Conservation (phyloP, 1,140 invertebrate species). For the Atta cephalotes region DNA sequence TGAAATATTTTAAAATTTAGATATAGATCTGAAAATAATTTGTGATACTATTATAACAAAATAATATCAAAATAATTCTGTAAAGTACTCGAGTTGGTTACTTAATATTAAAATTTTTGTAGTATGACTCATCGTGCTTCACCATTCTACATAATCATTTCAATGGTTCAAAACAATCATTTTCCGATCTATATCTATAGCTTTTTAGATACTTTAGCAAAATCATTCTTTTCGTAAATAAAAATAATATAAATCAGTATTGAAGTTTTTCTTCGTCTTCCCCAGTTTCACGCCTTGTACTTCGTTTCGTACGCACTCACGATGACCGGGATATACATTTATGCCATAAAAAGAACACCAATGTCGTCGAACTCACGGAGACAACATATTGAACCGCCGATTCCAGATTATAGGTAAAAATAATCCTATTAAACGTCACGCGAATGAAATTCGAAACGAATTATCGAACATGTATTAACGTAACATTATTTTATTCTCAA, state of each 20-base stretch:
- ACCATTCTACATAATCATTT: no score
- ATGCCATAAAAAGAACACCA: conserved; percentile 89
- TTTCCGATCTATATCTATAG: no score
- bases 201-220: no score
- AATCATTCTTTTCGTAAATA: no score
- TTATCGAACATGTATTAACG: conserved; percentile 66
- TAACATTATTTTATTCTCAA: conserved; percentile 79
- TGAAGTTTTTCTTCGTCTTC: conserved; percentile 69
- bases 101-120: no score
- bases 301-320: conserved; percentile 92
- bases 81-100: no score
- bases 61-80: no score
- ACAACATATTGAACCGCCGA: conserved; percentile 80
- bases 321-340: conserved; percentile 92
- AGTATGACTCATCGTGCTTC: no score
- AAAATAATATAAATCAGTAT: not conserved
- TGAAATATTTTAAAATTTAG: not conserved
- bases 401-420: conserved; percentile 83
- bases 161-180: no score
- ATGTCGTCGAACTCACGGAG: conserved; percentile 83
- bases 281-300: conserved; percentile 93
- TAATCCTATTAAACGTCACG: not conserved
- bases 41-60: no score
- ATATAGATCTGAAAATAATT: not conserved
- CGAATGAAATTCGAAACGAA: not conserved